phyloP scores from a whole-genome alignment of 2,797 vertebrate species.

The Sphenopsis melanotis region DNA sequence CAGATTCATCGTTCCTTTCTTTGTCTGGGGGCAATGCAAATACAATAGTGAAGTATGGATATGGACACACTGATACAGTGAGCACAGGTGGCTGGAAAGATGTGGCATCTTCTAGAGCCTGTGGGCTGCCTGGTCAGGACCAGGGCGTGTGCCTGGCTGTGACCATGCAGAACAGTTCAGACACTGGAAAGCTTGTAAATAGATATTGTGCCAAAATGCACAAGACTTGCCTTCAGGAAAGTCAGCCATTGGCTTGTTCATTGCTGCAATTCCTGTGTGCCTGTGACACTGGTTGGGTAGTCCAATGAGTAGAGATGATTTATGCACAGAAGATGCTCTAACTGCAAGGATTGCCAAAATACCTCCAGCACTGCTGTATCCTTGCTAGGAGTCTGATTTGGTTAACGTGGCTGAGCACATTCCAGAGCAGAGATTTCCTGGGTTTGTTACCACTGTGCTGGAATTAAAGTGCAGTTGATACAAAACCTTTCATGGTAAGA shows the following conservation, averaged over 20 bases:
- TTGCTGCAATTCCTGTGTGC: neutral
- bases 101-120: neutral
- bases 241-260: neutral
- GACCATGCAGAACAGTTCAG: neutral
- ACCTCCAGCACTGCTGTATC: neutral
- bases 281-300: neutral
- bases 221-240: neutral
- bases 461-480: neutral
- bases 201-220: neutral
- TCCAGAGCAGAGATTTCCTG: neutral
- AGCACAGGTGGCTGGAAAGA: neutral
- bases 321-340: neutral
- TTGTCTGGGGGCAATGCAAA: neutral
- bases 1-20: neutral
- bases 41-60: neutral
- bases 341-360: neutral
- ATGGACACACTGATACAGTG: neutral
- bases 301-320: neutral
- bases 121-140: neutral
- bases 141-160: fast-evolving
- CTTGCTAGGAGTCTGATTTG: neutral
- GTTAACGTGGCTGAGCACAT: neutral
- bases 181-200: neutral
- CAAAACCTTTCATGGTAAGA: neutral
- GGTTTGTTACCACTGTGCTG: neutral